phyloP scores from a whole-genome alignment of 2,888 invertebrate species.

The Drosophila recens region DNA sequence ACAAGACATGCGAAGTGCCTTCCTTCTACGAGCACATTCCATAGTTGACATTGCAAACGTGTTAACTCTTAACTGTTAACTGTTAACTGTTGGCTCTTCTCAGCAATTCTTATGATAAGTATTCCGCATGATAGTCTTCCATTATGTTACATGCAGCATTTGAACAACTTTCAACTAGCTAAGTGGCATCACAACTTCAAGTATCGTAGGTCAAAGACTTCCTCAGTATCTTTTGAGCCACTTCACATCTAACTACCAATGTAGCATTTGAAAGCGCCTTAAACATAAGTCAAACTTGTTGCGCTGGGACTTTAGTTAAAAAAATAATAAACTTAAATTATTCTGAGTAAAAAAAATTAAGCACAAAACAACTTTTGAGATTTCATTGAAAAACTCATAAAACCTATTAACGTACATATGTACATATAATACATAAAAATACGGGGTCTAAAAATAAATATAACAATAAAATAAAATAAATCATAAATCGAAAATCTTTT shows the following conservation, averaged over 20 bases:
- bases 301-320: too few species aligned
- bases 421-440: too few species aligned
- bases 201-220: neutral
- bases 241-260: neutral
- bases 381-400: too few species aligned
- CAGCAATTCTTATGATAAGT: neutral
- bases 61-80: conserved; percentile 14
- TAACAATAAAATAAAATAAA: too few species aligned
- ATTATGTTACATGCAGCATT: neutral
- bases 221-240: neutral
- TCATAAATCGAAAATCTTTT: too few species aligned
- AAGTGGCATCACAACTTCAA: neutral
- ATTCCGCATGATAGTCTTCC: neutral
- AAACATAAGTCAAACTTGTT: too few species aligned
- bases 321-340: too few species aligned
- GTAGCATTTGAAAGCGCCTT: too few species aligned
- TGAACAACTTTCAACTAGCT: neutral
- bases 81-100: conserved; percentile 2
- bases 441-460: too few species aligned
- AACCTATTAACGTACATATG: too few species aligned
- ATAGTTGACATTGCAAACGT: conserved; percentile 20
- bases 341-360: neutral
- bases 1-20: neutral
- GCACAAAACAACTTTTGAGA: neutral
- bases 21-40: neutral